These are phyloP conservation scores for Acromyrmex echinatior DNA, from an alignment of 1,140 invertebrate genomes.

Conservation along the genomic window DNA sequence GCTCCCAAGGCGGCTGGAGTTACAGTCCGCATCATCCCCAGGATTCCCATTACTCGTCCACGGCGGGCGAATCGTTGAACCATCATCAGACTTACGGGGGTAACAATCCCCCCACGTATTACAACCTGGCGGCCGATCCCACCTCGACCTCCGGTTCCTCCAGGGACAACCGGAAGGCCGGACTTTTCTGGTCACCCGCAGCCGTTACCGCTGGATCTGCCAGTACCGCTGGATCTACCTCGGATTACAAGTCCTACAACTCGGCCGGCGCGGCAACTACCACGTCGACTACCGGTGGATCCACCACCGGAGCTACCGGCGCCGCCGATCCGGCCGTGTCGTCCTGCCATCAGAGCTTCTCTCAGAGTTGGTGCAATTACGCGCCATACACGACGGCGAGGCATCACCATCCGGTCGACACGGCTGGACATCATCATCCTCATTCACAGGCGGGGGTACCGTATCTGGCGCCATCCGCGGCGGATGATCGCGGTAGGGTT, in stretches of 20 bases:
- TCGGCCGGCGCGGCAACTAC: conserved; percentile 85
- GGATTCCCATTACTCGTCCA: conserved; percentile 85
- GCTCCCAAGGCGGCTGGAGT: conserved; percentile 87
- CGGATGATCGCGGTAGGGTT: conserved; percentile 89
- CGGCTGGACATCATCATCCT: conserved; percentile 87
- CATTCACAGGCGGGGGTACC: conserved; percentile 86
- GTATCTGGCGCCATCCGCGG: conserved; percentile 88
- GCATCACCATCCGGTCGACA: conserved; percentile 87
- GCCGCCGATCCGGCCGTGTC: conserved; percentile 87
- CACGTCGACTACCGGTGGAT: conserved; percentile 89
- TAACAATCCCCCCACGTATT: conserved; percentile 91
- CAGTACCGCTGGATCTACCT: conserved; percentile 85
- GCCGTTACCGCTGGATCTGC: conserved; percentile 86
- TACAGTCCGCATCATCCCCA: conserved; percentile 86
- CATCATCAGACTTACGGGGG: conserved; percentile 90
- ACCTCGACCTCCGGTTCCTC: conserved; percentile 84
- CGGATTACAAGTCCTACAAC: conserved; percentile 89
- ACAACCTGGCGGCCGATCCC: conserved; percentile 91
- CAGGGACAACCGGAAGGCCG: conserved; percentile 88
- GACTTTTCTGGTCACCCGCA: conserved; percentile 91
- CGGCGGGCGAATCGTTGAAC: conserved; percentile 87
- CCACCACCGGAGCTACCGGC: conserved; percentile 86
- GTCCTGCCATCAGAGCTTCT: conserved; percentile 91
- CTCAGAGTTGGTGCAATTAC: conserved; percentile 92
- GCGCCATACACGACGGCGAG: conserved; percentile 89